phyloP scores from a whole-genome alignment of 2,888 invertebrate genomes.

The Melanchra persicariae region DNA sequence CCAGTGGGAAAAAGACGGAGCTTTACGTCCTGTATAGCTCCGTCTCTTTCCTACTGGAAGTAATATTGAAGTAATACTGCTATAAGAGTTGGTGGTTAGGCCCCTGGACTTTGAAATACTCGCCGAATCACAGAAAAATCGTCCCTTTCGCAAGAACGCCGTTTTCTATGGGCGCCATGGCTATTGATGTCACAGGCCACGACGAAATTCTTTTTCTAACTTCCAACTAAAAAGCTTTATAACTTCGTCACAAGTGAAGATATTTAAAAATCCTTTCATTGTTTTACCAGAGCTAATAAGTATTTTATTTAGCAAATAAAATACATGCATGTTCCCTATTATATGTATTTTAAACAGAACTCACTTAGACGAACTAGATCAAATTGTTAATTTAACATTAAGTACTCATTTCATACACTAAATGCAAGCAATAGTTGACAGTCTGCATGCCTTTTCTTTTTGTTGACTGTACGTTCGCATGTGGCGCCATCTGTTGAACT shows the following conservation, averaged over 20 bases:
- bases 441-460: neutral
- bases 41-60: too few relatives aligned
- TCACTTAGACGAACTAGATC: neutral
- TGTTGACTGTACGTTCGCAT: conserved; percentile 3
- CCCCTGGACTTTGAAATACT: too few relatives aligned
- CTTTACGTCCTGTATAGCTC: too few relatives aligned
- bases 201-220: too few relatives aligned
- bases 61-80: too few relatives aligned
- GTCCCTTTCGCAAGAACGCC: too few relatives aligned
- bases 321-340: neutral
- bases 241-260: neutral
- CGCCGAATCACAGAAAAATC: too few relatives aligned
- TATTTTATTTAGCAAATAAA: neutral
- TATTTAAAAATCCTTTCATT: neutral
- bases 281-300: neutral
- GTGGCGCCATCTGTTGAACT: conserved; percentile 5
- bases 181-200: too few relatives aligned
- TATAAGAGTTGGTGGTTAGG: too few relatives aligned
- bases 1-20: too few relatives aligned
- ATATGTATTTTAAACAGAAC: neutral
- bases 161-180: too few relatives aligned
- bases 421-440: neutral
- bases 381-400: neutral
- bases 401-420: conserved; percentile 10
- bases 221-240: neutral